Evolutionary conservation across 2,113 vertebrate genomes (phyloP).

Genomic region (Polypterus bichir): DNA sequence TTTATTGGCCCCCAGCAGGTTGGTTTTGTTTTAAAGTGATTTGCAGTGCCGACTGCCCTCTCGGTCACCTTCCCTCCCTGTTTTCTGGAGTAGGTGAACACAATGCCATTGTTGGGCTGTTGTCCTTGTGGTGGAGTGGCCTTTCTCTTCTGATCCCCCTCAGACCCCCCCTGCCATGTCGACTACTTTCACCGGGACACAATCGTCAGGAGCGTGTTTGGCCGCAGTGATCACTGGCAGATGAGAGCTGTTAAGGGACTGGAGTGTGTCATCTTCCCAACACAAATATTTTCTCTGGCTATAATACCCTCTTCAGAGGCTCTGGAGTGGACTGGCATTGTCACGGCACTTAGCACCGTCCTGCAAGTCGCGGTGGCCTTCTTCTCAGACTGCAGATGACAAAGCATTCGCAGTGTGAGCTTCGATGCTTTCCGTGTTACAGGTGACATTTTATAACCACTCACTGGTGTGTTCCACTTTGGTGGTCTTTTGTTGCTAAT

Average conservation of each 20-base stretch:
- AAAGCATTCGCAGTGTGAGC: constrained; percentile 2
- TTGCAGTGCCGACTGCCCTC: constrained; percentile 44
- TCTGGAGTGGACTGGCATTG: constrained; percentile 59
- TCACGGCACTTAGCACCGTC: constrained; percentile 30
- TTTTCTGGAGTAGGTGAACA: constrained; percentile 50
- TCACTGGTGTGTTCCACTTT: too few species aligned
- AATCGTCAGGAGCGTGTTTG: constrained; percentile 41
- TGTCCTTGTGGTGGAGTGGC: constrained; percentile 6
- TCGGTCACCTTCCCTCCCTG: constrained; percentile 42
- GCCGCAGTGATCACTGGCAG: constrained; percentile 32
- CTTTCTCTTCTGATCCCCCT: neutral
- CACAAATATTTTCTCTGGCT: constrained; percentile 61
- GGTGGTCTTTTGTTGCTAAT: too few species aligned
- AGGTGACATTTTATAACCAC: constrained; percentile 15
- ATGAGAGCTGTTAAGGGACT: constrained; percentile 57
- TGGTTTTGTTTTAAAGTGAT: constrained; percentile 44
- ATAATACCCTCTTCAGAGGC: constrained; percentile 70
- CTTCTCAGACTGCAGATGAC: neutral
- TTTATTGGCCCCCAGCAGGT: constrained; percentile 35
- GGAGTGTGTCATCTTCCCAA: constrained; percentile 64
- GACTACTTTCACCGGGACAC: constrained; percentile 13
- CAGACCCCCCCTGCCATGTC: constrained; percentile 6
- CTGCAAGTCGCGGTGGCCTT: constrained; percentile 22
- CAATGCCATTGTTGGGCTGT: constrained; percentile 40
- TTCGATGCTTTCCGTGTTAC: too few species aligned